These are phyloP conservation scores for Geococcyx californianus DNA, from an alignment of 2,113 vertebrate species.

Conservation along the genomic window DNA sequence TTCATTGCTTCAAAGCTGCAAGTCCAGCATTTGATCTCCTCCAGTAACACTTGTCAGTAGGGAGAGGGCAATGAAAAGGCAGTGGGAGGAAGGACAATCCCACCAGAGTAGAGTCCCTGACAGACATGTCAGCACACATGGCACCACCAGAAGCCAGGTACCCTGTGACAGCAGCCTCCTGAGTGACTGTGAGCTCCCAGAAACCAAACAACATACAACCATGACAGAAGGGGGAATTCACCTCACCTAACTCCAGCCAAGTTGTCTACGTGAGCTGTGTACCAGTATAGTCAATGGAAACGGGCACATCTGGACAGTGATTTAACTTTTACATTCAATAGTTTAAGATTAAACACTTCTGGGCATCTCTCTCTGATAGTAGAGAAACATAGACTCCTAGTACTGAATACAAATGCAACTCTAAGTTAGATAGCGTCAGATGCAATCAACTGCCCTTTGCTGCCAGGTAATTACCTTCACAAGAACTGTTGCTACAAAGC, in stretches of 20 bases:
- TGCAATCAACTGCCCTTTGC: neutral
- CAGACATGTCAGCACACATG: neutral
- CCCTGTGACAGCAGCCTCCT: neutral
- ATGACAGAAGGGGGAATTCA: neutral
- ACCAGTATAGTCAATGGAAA: neutral
- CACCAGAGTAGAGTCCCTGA: neutral
- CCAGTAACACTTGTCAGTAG: neutral
- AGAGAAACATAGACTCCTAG: neutral
- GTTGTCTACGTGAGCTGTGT: neutral
- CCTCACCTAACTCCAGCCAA: neutral
- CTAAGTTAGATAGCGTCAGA: neutral
- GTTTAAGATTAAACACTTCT: neutral
- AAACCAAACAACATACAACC: rapidly evolving
- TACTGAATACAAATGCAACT: neutral
- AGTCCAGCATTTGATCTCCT: neutral
- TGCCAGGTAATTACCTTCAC: neutral
- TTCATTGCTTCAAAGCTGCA: neutral
- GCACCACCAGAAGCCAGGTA: neutral
- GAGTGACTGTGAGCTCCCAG: neutral
- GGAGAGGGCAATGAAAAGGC: neutral
- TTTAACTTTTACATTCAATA: neutral
- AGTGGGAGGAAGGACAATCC: neutral
- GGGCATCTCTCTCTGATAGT: neutral
- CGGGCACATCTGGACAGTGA: neutral
- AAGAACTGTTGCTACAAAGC: neutral